These are phyloP conservation scores for Thymelicus lineola DNA, from an alignment of 2,888 invertebrate species.

Conservation along the genomic window DNA sequence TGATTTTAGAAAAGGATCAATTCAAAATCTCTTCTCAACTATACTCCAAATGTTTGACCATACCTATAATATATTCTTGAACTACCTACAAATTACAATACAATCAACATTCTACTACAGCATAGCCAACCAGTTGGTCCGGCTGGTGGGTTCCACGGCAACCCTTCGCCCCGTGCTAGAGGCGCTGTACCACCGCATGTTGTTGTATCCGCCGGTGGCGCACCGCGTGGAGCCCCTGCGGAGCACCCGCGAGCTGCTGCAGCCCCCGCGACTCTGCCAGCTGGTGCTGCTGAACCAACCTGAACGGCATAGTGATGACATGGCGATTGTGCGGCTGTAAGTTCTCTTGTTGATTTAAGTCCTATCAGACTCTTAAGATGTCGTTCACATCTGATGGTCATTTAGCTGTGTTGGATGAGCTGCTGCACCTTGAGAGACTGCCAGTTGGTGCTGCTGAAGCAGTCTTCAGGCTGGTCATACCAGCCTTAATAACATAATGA, in stretches of 20 bases:
- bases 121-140: conserved; percentile 95
- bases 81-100: too few species aligned
- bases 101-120: conserved; percentile 67
- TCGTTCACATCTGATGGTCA: too few species aligned
- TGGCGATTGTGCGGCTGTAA: conserved; percentile 93
- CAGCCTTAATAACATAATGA: too few species aligned
- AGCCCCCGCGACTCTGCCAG: conserved; percentile 92
- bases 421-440: too few species aligned
- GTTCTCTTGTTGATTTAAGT: conserved; percentile 47
- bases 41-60: too few species aligned
- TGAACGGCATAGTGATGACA: conserved; percentile 88
- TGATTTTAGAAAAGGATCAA: too few species aligned
- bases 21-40: too few species aligned
- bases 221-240: conserved; percentile 94
- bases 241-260: conserved; percentile 92
- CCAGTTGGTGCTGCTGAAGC: too few species aligned
- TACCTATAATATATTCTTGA: too few species aligned
- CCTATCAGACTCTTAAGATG: too few species aligned
- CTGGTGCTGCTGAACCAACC: conserved; percentile 86
- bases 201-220: conserved; percentile 93
- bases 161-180: conserved; percentile 96
- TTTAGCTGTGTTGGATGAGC: too few species aligned
- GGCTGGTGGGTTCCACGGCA: conserved; percentile 94
- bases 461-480: too few species aligned
- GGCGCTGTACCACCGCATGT: conserved; percentile 96